Evolutionary conservation across 2,888 invertebrate species (phyloP).

Genomic region (Caenorhabditis angaria): DNA sequence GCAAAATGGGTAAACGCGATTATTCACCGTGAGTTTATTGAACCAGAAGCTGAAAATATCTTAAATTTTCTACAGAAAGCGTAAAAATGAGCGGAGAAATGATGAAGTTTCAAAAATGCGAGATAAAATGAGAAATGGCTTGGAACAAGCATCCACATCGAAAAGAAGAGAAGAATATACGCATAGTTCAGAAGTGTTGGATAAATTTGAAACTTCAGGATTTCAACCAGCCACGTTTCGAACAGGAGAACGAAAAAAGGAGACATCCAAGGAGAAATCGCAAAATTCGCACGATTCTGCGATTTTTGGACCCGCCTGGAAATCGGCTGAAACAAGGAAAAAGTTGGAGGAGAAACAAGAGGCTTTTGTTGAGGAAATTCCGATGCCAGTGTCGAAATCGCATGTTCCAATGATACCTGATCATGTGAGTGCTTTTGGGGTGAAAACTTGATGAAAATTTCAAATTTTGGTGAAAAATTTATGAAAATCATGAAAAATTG

Average conservation of each 20-base stretch:
- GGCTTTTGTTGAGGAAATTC: background rate
- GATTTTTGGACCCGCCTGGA: constrained; percentile 42
- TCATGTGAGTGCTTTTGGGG: constrained; percentile 3
- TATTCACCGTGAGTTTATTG: constrained; percentile 2
- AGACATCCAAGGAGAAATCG: constrained; percentile 20
- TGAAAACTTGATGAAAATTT: background rate
- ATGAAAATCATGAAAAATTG: constrained; percentile 1
- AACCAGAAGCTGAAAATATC: background rate
- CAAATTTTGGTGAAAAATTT: constrained; percentile 14
- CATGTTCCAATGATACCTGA: constrained; percentile 9
- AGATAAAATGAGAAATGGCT: constrained; percentile 29
- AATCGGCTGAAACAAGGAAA: constrained; percentile 30
- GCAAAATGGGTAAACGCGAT: background rate
- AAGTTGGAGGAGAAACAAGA: constrained; percentile 14
- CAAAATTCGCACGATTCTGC: constrained; percentile 32
- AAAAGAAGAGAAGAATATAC: constrained; percentile 6
- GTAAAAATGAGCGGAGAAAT: background rate
- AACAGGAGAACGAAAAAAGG: constrained; percentile 1
- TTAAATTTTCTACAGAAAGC: background rate
- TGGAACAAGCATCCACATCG: constrained; percentile 11
- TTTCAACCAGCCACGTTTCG: constrained; percentile 29
- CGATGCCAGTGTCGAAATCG: background rate
- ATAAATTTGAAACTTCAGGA: constrained; percentile 28
- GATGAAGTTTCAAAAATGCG: constrained; percentile 35
- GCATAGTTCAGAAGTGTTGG: constrained; percentile 16